Conservation (phyloP, 2,888 invertebrate species). For the Caenorhabditis plicata region DNA sequence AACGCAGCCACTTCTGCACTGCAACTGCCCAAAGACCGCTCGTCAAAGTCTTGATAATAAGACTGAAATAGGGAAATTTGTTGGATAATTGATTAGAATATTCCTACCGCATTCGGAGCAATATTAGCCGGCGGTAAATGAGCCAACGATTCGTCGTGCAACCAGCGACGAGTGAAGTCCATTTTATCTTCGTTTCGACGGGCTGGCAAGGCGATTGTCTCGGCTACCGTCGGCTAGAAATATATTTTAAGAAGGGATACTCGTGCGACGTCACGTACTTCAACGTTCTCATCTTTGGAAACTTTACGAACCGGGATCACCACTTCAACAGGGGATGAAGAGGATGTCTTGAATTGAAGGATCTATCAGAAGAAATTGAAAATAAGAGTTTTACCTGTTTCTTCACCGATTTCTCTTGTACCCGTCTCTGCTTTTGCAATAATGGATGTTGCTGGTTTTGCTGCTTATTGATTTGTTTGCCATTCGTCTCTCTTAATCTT, state of each 20-base stretch:
- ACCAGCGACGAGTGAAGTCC: slow-evolving; percentile 64
- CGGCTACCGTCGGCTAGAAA: slow-evolving; percentile 45
- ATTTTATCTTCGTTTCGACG: slow-evolving; percentile 59
- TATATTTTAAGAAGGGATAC: not conserved
- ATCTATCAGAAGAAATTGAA: too few species aligned
- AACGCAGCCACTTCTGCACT: slow-evolving; percentile 65
- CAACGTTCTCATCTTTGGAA: slow-evolving; percentile 3
- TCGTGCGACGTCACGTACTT: slow-evolving; percentile 4
- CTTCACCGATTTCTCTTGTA: too few species aligned
- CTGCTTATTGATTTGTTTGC: too few species aligned
- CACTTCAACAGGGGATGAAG: slow-evolving; percentile 36
- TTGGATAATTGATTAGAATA: too few species aligned
- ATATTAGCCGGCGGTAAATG: slow-evolving; percentile 39
- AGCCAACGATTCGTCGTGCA: slow-evolving; percentile 53
- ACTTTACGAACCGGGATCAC: slow-evolving; percentile 27
- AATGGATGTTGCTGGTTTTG: too few species aligned
- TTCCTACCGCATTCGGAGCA: slow-evolving; percentile 36
- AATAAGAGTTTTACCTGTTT: too few species aligned
- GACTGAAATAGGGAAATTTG: too few species aligned
- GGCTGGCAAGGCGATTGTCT: slow-evolving; percentile 60
- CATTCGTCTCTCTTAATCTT: too few species aligned
- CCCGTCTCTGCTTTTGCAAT: too few species aligned
- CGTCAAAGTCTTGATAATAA: slow-evolving; percentile 49
- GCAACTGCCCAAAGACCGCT: slow-evolving; percentile 58
- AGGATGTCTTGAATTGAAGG: too few species aligned